Percentiles rank a stretch among this genome's conserved stretches.
Conservation (phyloP, 2,888 invertebrate species). For the Drosophila infuscata region DNA sequence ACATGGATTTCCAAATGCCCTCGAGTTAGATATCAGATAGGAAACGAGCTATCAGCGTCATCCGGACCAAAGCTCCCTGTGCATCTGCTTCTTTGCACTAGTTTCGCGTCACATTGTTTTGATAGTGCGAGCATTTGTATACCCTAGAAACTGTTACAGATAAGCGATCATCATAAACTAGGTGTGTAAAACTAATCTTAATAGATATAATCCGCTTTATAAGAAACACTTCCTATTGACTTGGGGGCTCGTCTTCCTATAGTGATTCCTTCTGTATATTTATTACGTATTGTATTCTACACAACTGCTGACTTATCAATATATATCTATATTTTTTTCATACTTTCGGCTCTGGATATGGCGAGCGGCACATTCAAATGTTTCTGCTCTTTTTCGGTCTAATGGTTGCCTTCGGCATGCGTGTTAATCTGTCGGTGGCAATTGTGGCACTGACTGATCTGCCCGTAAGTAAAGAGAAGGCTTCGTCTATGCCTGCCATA, state of each 20-base stretch:
- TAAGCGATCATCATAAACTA: not conserved
- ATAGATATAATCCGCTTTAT: not conserved
- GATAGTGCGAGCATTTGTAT: not conserved
- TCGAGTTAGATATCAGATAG: slow-evolving; percentile 1
- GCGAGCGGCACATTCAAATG: slow-evolving; percentile 88
- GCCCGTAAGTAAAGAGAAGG: slow-evolving; percentile 32
- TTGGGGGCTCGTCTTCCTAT: not conserved
- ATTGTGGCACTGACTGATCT: slow-evolving; percentile 90
- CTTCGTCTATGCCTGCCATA: fast-evolving
- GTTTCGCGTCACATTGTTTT: not conserved
- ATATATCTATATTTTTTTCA: not conserved
- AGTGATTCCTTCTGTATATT: not conserved
- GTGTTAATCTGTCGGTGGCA: slow-evolving; percentile 90
- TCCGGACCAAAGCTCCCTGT: not conserved
- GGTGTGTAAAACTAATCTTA: no score
- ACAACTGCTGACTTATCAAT: not conserved
- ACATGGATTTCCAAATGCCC: not conserved
- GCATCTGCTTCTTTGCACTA: not conserved
- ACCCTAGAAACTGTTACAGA: not conserved
- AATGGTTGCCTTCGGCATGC: slow-evolving; percentile 88
- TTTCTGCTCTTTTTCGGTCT: slow-evolving; percentile 87
- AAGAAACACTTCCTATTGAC: not conserved
- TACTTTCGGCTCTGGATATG: slow-evolving; percentile 85
- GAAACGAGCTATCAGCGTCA: not conserved
- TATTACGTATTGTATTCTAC: not conserved